These are phyloP conservation scores for Mycalesis mineus DNA, from an alignment of 2,888 invertebrate genomes.

Conservation along the genomic window DNA sequence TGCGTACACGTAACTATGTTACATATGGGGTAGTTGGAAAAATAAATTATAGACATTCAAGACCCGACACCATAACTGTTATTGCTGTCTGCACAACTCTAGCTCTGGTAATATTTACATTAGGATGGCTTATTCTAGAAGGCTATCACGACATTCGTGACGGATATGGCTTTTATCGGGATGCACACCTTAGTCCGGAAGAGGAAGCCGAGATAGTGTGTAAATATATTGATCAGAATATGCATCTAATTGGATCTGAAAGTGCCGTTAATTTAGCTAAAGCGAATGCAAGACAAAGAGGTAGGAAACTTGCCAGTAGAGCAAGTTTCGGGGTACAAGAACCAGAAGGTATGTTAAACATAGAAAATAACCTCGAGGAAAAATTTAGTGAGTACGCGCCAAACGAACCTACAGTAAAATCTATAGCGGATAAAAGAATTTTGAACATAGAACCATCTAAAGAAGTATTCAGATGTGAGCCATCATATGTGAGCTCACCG, in stretches of 20 bases:
- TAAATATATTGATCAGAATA: constrained; percentile 57
- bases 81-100: constrained; percentile 56
- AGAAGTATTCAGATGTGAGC: constrained; percentile 50
- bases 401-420: constrained; percentile 41
- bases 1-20: constrained; percentile 53
- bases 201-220: constrained; percentile 63
- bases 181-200: constrained; percentile 55
- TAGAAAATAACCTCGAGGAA: constrained; percentile 27
- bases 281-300: constrained; percentile 51
- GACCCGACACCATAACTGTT: constrained; percentile 53
- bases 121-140: constrained; percentile 58
- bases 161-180: constrained; percentile 66
- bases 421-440: constrained; percentile 46
- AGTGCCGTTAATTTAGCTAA: constrained; percentile 53
- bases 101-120: constrained; percentile 49
- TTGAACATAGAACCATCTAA: constrained; percentile 35
- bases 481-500: constrained; percentile 54
- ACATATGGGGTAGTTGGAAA: constrained; percentile 66
- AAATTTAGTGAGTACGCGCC: constrained; percentile 31
- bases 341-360: constrained; percentile 49
- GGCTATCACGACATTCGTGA: constrained; percentile 57
- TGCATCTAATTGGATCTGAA: constrained; percentile 45
- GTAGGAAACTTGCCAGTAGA: constrained; percentile 41
- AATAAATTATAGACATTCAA: constrained; percentile 45
- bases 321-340: constrained; percentile 53